Base-by-base conservation (phyloP, 2,888 invertebrate genomes). In the Lapara coniferarum region DNA sequence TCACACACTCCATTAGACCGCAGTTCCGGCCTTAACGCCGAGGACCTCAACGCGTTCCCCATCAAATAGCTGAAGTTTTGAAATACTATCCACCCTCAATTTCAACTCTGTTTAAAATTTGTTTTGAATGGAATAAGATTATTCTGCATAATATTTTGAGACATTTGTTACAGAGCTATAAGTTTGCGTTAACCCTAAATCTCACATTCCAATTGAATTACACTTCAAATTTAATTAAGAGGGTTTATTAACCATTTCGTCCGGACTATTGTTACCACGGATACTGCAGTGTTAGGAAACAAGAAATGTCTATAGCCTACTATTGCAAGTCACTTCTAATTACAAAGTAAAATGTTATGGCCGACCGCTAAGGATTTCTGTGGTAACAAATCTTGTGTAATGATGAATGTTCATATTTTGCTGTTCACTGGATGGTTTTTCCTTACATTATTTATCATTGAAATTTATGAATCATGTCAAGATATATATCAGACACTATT, bases 321-420 rank as follows among this genome's bases (percentile, higher is more conserved):
- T 44, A 19, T 63, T 69, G 19, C 53, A 16, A 52, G 37, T 59
- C 44, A 63, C 52, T 69, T 69, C 59, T 69, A 69, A 63, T 63
- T 69, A 63, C 44, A 46, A 63, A 63, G 53, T 63, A 63, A 68
- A 69, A 69, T 63, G 68, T 63, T 69, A 46, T 46, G 63, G 55
- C 52, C 8, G 59, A 59, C 51, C 52, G 63, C 53, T 63, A 69
- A 44, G 52, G 37, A 44, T 53, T 69, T 63, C 37, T 63, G 68
- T 69, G n/a, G 51, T 55, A 55, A 52, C 25, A 37, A 44, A 37
- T 59, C n/a, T 59, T 59, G 58, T 44, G 58, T 10, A 63, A 63
- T n/a, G 7, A 49, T 63, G 16, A 46, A 59, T 46, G 59, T 16
- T 59, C 2, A 10, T 49, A 19, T 10, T 46, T 63, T 16, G 16